Conservation (phyloP, 1,140 invertebrate species). For the Chrysopa pallens region DNA sequence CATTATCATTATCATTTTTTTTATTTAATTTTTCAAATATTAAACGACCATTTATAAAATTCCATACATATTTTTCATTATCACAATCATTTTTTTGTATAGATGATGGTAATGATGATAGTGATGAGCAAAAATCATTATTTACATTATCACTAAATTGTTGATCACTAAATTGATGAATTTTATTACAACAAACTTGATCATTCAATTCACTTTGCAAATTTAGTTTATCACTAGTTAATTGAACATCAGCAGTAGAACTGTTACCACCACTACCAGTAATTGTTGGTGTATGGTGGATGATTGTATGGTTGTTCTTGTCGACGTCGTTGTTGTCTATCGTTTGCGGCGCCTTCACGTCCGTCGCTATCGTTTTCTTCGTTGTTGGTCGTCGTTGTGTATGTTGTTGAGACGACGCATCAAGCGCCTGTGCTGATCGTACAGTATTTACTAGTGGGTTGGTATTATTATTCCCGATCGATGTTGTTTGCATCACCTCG, state of each 20-base stretch:
- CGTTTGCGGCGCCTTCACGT: not conserved
- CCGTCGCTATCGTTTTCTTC: not conserved
- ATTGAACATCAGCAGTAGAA: too few species aligned
- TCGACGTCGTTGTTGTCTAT: not conserved
- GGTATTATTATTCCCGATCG: constrained; percentile 11
- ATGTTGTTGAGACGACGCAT: constrained; percentile 1
- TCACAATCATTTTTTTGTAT: too few species aligned
- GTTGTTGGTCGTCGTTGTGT: not conserved
- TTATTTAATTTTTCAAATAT: constrained; percentile 7
- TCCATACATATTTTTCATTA: constrained; percentile 5
- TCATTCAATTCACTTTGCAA: too few species aligned
- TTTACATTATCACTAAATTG: too few species aligned
- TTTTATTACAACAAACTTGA: too few species aligned
- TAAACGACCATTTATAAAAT: constrained; percentile 14
- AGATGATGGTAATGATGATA: too few species aligned
- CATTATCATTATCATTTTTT: too few species aligned
- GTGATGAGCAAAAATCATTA: too few species aligned
- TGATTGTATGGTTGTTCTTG: constrained; percentile 1
- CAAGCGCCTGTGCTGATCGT: constrained; percentile 13
- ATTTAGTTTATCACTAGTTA: too few species aligned
- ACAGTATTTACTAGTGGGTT: constrained; percentile 16
- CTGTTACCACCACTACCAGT: constrained; percentile 1
- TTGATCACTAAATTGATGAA: too few species aligned
- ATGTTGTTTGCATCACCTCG: constrained; percentile 6
- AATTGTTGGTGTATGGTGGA: constrained; percentile 1